Percentiles rank a stretch among this genome's conserved stretches.
phyloP scores from a whole-genome alignment of 1,140 invertebrate genomes.

The Yoshiicerus persimilis region DNA sequence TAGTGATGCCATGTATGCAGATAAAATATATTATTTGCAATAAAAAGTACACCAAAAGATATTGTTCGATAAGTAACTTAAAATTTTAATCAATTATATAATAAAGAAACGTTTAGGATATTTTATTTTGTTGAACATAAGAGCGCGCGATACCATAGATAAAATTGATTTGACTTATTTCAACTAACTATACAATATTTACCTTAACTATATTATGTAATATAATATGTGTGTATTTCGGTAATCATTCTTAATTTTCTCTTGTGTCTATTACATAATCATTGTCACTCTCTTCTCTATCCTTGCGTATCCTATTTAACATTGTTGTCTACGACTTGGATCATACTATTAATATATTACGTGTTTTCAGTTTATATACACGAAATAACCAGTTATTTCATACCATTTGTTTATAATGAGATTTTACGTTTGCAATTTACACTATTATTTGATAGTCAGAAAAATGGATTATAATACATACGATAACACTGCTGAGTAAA shows the following conservation, averaged over 20 bases:
- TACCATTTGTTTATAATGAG: not conserved
- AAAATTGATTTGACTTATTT: not conserved
- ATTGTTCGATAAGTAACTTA: not conserved
- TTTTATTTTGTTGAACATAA: slow-evolving; percentile 13
- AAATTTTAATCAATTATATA: not conserved
- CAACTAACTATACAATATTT: not conserved
- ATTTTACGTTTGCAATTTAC: not conserved
- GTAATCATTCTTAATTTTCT: slow-evolving; percentile 21
- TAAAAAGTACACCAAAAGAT: not conserved
- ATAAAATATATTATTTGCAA: not conserved
- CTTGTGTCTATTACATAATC: slow-evolving; percentile 2
- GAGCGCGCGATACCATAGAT: not conserved
- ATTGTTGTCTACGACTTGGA: not conserved
- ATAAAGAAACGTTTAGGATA: not conserved
- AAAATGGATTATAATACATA: not conserved
- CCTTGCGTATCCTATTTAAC: not conserved
- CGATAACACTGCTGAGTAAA: not conserved
- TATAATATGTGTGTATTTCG: slow-evolving; percentile 5
- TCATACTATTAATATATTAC: not conserved
- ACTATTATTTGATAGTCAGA: not conserved
- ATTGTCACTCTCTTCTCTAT: slow-evolving; percentile 8
- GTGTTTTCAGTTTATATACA: not conserved
- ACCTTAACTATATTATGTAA: not conserved
- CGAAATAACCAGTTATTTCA: not conserved
- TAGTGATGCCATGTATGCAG: too few species aligned